These are phyloP conservation scores for Daktulosphaira vitifoliae DNA, from an alignment of 1,140 invertebrate species.

Conservation along the genomic window DNA sequence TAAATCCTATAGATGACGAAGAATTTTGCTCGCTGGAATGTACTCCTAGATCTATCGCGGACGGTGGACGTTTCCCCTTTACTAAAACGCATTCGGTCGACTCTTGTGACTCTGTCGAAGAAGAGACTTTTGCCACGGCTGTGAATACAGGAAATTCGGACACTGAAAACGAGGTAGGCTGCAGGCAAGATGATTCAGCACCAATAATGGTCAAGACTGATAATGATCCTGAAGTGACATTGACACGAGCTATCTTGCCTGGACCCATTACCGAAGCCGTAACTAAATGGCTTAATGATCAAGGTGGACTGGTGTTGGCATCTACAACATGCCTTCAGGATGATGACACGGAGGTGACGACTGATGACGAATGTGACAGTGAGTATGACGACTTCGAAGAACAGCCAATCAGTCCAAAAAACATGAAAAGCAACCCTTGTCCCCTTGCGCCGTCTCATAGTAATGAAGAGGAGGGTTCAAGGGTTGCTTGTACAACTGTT, in stretches of 20 bases:
- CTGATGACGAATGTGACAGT: conserved; percentile 32
- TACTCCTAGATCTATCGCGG: not conserved
- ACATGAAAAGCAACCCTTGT: conserved; percentile 43
- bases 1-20: not conserved
- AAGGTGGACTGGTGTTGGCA: conserved; percentile 33
- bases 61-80: not conserved
- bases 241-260: not conserved
- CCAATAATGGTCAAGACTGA: conserved; percentile 19
- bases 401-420: conserved; percentile 42
- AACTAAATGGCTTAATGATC: conserved; percentile 41
- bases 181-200: conserved; percentile 33
- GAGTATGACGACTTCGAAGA: conserved; percentile 38
- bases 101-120: conserved; percentile 4
- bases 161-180: conserved; percentile 7
- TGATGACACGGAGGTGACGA: conserved; percentile 3
- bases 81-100: conserved; percentile 11
- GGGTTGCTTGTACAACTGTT: conserved; percentile 35
- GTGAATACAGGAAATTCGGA: conserved; percentile 12
- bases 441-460: conserved; percentile 42
- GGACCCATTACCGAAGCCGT: conserved; percentile 40
- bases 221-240: conserved; percentile 23
- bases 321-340: conserved; percentile 4
- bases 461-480: conserved; percentile 36
- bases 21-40: conserved; percentile 4
- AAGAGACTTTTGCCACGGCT: conserved; percentile 19